A percentile compares a stretch with the other conserved stretches of the same genome.
Conservation (phyloP, 1,140 invertebrate species). For the Apis laboriosa region DNA sequence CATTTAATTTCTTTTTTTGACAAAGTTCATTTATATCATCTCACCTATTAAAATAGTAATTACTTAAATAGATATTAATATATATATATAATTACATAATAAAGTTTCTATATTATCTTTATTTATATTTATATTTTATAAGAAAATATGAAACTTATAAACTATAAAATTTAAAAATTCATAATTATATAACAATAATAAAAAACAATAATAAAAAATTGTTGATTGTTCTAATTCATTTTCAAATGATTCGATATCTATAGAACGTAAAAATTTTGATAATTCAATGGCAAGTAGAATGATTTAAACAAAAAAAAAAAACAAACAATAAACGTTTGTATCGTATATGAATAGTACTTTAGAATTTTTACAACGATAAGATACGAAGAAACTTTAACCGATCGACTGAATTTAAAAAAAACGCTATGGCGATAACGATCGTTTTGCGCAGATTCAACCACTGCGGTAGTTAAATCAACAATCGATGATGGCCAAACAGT, state of each 20-base stretch:
- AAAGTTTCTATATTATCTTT: background rate
- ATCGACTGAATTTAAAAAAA: conserved; percentile 13
- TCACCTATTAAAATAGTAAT: background rate
- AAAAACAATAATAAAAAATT: background rate
- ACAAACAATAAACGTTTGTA: background rate
- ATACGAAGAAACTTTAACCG: background rate
- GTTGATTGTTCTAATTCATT: background rate
- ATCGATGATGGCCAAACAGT: conserved; percentile 24
- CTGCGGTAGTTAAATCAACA: conserved; percentile 38
- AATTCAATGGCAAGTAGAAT: background rate
- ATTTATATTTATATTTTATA: background rate
- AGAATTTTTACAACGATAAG: background rate
- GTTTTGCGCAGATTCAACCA: conserved; percentile 50
- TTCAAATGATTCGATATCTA: background rate
- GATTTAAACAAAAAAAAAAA: background rate
- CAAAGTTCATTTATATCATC: rapidly evolving
- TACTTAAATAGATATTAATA: background rate
- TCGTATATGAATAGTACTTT: background rate
- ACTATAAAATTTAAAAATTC: background rate
- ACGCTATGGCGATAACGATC: conserved; percentile 39
- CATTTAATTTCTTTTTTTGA: background rate
- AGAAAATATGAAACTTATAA: background rate
- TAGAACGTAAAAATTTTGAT: conserved; percentile 12
- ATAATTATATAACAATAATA: background rate
- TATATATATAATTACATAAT: background rate